phyloP scores from a whole-genome alignment of 2,113 vertebrate species.

The Tupaia tana region DNA sequence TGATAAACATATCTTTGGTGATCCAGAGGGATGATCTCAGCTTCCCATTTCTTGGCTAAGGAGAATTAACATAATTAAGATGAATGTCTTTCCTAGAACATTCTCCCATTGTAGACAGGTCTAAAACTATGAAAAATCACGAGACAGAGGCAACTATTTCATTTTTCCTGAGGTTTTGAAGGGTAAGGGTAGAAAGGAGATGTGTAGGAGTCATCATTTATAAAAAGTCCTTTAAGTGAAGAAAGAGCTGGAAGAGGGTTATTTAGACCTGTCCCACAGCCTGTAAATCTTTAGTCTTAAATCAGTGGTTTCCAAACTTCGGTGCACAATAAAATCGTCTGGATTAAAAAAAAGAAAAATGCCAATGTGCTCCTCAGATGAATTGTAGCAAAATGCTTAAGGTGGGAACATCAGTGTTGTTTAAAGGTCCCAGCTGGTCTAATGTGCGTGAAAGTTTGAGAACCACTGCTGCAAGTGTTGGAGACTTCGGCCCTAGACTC shows the following conservation, averaged over 20 bases:
- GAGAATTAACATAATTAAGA: constrained; percentile 78
- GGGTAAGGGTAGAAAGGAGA: background rate
- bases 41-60: constrained; percentile 68
- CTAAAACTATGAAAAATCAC: constrained; percentile 70
- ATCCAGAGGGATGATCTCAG: constrained; percentile 73
- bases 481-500: background rate
- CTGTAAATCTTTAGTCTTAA: background rate
- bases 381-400: background rate
- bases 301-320: background rate
- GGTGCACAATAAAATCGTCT: background rate
- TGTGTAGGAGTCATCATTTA: constrained; percentile 59
- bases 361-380: background rate
- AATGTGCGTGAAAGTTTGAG: background rate
- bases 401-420: background rate
- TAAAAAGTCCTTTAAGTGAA: constrained; percentile 29
- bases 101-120: constrained; percentile 51
- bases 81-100: constrained; percentile 51
- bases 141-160: constrained; percentile 15
- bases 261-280: background rate
- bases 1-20: constrained; percentile 70
- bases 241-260: background rate
- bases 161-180: constrained; percentile 41
- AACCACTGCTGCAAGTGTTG: background rate
- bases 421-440: background rate
- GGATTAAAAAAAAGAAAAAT: background rate